phyloP scores from a whole-genome alignment of 2,888 invertebrate species.

The Hypena proboscidalis region DNA sequence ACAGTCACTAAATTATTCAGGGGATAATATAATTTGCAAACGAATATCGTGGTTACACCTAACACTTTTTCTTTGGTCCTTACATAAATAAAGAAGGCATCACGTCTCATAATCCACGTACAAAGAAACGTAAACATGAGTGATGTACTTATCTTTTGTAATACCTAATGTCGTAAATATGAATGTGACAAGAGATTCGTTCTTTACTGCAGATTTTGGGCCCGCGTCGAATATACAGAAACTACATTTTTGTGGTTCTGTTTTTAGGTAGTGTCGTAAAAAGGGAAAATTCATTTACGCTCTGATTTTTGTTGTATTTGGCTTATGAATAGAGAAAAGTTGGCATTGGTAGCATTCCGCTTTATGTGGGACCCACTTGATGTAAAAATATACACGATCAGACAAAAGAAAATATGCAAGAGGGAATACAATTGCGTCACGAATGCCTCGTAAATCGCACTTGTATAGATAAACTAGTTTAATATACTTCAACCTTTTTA shows the following conservation, averaged over 20 bases:
- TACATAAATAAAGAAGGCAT: slow-evolving; percentile 74
- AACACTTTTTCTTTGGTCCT: slow-evolving; percentile 58
- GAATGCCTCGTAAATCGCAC: slow-evolving; percentile 38
- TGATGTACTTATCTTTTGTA: slow-evolving; percentile 75
- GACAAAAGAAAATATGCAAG: slow-evolving; percentile 48
- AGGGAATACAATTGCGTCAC: slow-evolving; percentile 50
- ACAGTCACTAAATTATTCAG: slow-evolving; percentile 62
- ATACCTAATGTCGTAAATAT: slow-evolving; percentile 75
- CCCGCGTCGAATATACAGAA: slow-evolving; percentile 30
- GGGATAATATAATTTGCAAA: slow-evolving; percentile 74
- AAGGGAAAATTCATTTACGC: slow-evolving; percentile 45
- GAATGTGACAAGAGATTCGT: slow-evolving; percentile 61
- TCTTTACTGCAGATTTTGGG: slow-evolving; percentile 49
- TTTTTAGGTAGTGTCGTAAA: slow-evolving; percentile 46
- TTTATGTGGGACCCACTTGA: slow-evolving; percentile 26
- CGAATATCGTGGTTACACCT: slow-evolving; percentile 62
- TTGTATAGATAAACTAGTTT: no score
- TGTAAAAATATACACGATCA: slow-evolving; percentile 36
- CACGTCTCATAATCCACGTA: slow-evolving; percentile 80
- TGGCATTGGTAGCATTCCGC: slow-evolving; percentile 35
- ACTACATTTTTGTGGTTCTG: slow-evolving; percentile 45
- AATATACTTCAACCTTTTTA: no score
- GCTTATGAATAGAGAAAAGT: slow-evolving; percentile 41
- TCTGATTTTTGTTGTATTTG: slow-evolving; percentile 38
- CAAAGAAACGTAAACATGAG: slow-evolving; percentile 77